phyloP scores from a whole-genome alignment of 1,140 invertebrate genomes.

The Aphis craccivora region DNA sequence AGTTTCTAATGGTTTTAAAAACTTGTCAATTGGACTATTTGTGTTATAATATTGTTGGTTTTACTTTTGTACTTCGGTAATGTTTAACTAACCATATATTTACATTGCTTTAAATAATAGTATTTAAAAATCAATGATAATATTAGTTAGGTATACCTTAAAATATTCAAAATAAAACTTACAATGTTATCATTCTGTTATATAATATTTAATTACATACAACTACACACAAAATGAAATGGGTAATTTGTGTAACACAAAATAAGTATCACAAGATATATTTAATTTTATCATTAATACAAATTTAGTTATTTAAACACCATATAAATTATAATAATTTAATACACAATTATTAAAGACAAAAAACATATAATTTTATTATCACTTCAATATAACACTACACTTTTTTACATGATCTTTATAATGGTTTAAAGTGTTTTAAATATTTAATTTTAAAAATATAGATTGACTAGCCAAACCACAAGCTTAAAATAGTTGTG shows the following conservation, averaged over 20 bases:
- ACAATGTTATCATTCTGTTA: not conserved
- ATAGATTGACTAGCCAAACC: constrained; percentile 30
- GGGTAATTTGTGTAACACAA: not conserved
- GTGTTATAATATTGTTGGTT: not conserved
- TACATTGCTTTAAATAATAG: no score
- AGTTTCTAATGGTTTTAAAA: not conserved
- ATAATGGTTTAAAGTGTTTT: constrained; percentile 15
- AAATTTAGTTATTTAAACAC: not conserved
- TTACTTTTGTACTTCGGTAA: not conserved
- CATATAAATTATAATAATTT: constrained; percentile 34
- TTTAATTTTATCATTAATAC: not conserved
- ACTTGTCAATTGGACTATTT: not conserved
- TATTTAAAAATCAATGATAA: not conserved
- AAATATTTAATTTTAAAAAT: constrained; percentile 1
- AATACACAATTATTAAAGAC: constrained; percentile 18
- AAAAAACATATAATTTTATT: constrained; percentile 33
- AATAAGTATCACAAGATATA: not conserved
- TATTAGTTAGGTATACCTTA: not conserved
- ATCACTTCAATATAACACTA: constrained; percentile 36
- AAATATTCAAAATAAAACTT: not conserved
- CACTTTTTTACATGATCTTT: not conserved
- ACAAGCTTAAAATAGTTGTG: constrained; percentile 4
- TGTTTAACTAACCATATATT: not conserved
- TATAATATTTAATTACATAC: not conserved
- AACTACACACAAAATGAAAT: not conserved